Evolutionary conservation across 2,888 invertebrate species (phyloP).

Genomic region (Autographa pulchrina): DNA sequence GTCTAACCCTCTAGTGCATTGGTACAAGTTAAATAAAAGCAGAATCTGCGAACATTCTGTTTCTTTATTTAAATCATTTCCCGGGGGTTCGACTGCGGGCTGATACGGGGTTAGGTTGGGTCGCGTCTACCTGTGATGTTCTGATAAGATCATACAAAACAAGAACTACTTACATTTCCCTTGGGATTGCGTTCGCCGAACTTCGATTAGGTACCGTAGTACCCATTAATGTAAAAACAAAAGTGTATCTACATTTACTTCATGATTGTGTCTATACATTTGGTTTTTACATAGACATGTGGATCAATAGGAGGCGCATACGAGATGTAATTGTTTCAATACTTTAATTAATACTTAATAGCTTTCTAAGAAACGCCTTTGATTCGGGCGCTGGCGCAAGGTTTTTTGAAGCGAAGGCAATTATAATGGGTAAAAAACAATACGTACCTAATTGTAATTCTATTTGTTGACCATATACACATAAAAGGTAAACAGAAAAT

Average conservation of each 20-base stretch:
- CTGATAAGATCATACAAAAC: constrained; percentile 18
- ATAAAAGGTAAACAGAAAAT: too few species aligned
- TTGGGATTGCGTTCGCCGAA: constrained; percentile 15
- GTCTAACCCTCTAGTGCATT: not conserved
- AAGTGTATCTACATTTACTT: not conserved
- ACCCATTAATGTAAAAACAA: not conserved
- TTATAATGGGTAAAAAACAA: too few species aligned
- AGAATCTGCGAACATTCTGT: constrained; percentile 15
- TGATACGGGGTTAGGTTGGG: constrained; percentile 17
- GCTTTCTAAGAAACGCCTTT: too few species aligned
- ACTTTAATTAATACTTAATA: too few species aligned
- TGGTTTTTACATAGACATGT: not conserved
- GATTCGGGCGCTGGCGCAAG: too few species aligned
- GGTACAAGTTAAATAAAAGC: constrained; percentile 37
- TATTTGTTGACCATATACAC: too few species aligned
- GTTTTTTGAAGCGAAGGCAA: too few species aligned
- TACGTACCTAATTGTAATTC: too few species aligned
- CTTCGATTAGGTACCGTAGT: not conserved
- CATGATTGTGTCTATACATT: not conserved
- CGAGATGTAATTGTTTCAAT: too few species aligned
- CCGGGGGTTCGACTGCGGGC: constrained; percentile 22
- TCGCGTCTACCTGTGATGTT: constrained; percentile 11
- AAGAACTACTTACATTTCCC: constrained; percentile 10
- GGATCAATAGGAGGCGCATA: not conserved
- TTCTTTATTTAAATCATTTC: constrained; percentile 31